These are phyloP conservation scores for Emydura subglobosa DNA, from an alignment of 2,113 vertebrate genomes.

Conservation along the genomic window DNA sequence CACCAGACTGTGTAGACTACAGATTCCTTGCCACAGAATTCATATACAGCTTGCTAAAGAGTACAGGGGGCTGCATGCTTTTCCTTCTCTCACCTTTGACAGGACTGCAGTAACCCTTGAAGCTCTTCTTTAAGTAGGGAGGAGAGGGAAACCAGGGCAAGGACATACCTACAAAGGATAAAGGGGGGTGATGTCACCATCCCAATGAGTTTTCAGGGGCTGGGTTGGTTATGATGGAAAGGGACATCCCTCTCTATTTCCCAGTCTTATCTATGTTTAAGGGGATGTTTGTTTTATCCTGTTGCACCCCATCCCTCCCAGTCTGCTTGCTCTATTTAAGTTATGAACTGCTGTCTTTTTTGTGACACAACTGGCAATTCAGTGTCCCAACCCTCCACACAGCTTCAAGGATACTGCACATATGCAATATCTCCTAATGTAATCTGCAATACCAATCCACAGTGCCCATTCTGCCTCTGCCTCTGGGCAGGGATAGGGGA, in stretches of 20 bases:
- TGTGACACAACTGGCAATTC: background rate
- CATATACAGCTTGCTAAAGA: background rate
- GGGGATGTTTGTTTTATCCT: background rate
- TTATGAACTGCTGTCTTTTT: background rate
- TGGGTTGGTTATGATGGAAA: background rate
- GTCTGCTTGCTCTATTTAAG: background rate
- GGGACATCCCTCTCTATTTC: background rate
- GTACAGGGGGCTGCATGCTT: background rate
- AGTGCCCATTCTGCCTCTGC: background rate
- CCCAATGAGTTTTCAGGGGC: background rate
- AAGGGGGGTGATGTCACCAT: background rate
- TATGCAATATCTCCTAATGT: background rate
- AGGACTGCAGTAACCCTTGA: background rate
- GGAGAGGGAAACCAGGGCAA: background rate
- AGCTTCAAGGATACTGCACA: background rate
- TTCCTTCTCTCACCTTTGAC: background rate
- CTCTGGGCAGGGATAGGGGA: background rate
- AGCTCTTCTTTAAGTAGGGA: background rate
- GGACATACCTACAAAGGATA: background rate
- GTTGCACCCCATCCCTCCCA: background rate
- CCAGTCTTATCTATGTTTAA: background rate
- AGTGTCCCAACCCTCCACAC: background rate
- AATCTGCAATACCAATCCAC: background rate
- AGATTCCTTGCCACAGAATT: background rate
- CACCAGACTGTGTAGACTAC: background rate